Base-by-base conservation (phyloP, 2,888 invertebrate species). In the Steromphala cineraria region DNA sequence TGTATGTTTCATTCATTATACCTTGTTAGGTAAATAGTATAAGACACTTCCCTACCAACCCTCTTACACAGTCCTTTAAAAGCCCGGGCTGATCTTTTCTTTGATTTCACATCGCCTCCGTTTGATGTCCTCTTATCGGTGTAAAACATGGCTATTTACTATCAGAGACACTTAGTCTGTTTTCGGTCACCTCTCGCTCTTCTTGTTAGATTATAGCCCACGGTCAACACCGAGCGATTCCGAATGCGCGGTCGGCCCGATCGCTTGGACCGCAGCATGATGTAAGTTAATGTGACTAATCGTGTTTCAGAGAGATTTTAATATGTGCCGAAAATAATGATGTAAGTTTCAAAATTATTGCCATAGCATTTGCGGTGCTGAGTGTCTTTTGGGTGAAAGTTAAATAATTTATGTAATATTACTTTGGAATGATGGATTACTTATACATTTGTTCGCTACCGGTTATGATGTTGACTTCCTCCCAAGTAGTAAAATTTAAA, bases 141-240 rank as follows among this genome's bases (percentile, higher is more conserved):
- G 71, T 71, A 71, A 31, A 71, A 71, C 71, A 71, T 24, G 71
- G 71, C 36, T 71, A 71, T 71, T 71, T 71, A 71, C 71, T 17
- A 31, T 19, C 36, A 71, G 71, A 31, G 71, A 71, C 71, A 40
- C 71, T 36, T 71, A 10, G 71, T 71, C 36, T 71, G 71, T 36
- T 71, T 31, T 71, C 71, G 46, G 46, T 46, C 46, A 46, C 46
- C 46, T 46, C 46, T 46, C 46, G 46, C 46, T 46, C 46, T 46
- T 46, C 46, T 46, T 46, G 46, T 10, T 46, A 62, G 62, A 36
- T 71, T 19, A 71, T 15, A 31, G 17, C n/a, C 71, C 36, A 19
- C 36, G 71, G 71, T 71, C 71, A 71, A 71, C 17, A 36, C 17
- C 71, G 19, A 15, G 31, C 40, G 36, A 71, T 36, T 19, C 56